Evolutionary conservation across 37 sponge, comb jelly and placozoan species (phyloP).

Genomic region (Dysidea cf. avara): DNA sequence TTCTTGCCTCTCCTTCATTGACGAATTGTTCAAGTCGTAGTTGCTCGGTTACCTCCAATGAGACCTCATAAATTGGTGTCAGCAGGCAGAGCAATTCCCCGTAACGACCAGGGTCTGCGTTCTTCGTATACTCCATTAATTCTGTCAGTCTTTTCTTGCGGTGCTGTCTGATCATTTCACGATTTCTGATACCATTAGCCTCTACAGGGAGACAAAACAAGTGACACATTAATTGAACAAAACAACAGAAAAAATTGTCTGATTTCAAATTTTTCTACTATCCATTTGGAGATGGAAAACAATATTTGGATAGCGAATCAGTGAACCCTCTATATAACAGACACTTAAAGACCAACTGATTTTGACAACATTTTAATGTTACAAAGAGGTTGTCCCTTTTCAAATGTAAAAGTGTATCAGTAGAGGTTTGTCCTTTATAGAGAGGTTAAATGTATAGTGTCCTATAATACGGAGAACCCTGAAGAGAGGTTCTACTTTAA

Average conservation of each 20-base stretch:
- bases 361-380: too few relatives aligned
- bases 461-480: too few relatives aligned
- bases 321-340: neutral
- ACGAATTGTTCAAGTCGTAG: conserved; percentile 92
- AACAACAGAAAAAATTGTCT: neutral
- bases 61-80: conserved; percentile 89
- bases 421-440: too few relatives aligned
- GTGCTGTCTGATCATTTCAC: conserved; percentile 64
- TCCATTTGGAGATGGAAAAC: neutral
- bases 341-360: too few relatives aligned
- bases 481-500: too few relatives aligned
- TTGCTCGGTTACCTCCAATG: conserved; percentile 87
- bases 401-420: too few relatives aligned
- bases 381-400: too few relatives aligned
- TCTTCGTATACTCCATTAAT: conserved; percentile 79
- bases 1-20: conserved; percentile 87
- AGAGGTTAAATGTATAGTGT: too few relatives aligned
- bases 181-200: conserved; percentile 63
- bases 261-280: neutral
- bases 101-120: conserved; percentile 66
- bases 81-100: conserved; percentile 88
- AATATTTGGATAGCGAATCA: neutral
- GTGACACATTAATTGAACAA: too few relatives aligned
- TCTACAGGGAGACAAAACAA: conserved; percentile 55
- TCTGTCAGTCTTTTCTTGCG: conserved; percentile 67